These are phyloP conservation scores for Teinopalpus imperialis DNA, from an alignment of 2,888 invertebrate species.

Conservation along the genomic window DNA sequence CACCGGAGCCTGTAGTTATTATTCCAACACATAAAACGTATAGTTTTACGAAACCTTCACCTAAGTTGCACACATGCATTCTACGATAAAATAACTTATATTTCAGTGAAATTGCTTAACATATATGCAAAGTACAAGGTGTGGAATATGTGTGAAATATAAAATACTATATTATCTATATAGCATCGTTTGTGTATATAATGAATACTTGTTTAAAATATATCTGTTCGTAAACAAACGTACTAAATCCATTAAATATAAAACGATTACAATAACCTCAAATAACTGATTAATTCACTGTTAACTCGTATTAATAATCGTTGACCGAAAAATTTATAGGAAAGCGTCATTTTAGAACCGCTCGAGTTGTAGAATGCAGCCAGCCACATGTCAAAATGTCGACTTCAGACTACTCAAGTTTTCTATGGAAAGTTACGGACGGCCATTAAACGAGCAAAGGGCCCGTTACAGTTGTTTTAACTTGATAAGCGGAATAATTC, in stretches of 20 bases:
- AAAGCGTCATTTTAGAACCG: conserved; percentile 45
- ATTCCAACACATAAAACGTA: too few relatives aligned
- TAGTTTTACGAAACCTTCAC: conserved; percentile 8
- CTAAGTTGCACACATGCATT: background rate
- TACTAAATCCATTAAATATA: conserved; percentile 5
- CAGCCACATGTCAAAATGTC: conserved; percentile 36
- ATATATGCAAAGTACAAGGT: conserved; percentile 10
- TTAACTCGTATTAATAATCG: conserved; percentile 28
- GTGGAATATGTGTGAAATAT: conserved; percentile 13
- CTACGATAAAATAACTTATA: conserved; percentile 1
- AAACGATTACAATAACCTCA: background rate
- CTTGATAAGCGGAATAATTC: conserved; percentile 26
- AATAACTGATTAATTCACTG: conserved; percentile 24
- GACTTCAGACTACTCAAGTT: conserved; percentile 36
- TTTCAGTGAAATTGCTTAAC: conserved; percentile 7
- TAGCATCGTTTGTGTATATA: background rate
- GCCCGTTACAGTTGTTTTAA: conserved; percentile 27
- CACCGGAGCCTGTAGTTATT: too few relatives aligned
- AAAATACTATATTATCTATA: conserved; percentile 3
- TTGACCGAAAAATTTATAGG: conserved; percentile 23
- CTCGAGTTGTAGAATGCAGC: conserved; percentile 44
- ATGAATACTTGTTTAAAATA: background rate
- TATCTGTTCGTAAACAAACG: conserved; percentile 3
- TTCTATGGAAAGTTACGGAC: conserved; percentile 46
- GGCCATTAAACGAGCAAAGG: conserved; percentile 40